These are phyloP conservation scores for Cactoblastis cactorum DNA, from an alignment of 2,888 invertebrate genomes.

Conservation along the genomic window DNA sequence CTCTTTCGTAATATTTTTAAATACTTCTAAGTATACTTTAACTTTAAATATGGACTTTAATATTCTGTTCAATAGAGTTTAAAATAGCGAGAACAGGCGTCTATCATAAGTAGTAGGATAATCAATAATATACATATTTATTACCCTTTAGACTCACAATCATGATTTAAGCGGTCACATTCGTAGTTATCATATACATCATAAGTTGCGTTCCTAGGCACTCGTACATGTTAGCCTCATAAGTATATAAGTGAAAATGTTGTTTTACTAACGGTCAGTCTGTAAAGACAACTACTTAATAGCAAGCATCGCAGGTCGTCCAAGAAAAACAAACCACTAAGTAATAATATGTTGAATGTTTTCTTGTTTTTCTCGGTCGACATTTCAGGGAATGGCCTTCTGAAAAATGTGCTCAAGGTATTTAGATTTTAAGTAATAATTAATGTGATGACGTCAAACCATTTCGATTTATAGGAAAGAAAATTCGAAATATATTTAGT, in stretches of 20 bases:
- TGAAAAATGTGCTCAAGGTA: constrained; percentile 3
- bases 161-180: constrained; percentile 70
- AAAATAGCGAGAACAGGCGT: constrained; percentile 65
- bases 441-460: background rate
- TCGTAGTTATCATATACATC: constrained; percentile 70
- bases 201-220: constrained; percentile 77
- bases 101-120: constrained; percentile 61
- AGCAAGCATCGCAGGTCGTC: constrained; percentile 28
- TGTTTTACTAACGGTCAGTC: constrained; percentile 43
- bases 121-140: constrained; percentile 50
- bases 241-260: constrained; percentile 24
- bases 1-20: constrained; percentile 45
- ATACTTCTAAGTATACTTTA: constrained; percentile 56
- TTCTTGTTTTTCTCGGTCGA: constrained; percentile 23
- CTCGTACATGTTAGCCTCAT: constrained; percentile 69
- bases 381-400: background rate
- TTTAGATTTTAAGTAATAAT: background rate
- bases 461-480: background rate
- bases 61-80: constrained; percentile 58
- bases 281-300: constrained; percentile 46
- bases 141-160: constrained; percentile 75
- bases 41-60: constrained; percentile 57
- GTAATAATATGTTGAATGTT: constrained; percentile 17
- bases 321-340: constrained; percentile 16
- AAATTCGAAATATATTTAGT: background rate